A percentile compares a stretch with the other conserved stretches of the same genome.
These are phyloP conservation scores for Setophaga petechia DNA, from an alignment of 2,113 vertebrate genomes.

Conservation along the genomic window DNA sequence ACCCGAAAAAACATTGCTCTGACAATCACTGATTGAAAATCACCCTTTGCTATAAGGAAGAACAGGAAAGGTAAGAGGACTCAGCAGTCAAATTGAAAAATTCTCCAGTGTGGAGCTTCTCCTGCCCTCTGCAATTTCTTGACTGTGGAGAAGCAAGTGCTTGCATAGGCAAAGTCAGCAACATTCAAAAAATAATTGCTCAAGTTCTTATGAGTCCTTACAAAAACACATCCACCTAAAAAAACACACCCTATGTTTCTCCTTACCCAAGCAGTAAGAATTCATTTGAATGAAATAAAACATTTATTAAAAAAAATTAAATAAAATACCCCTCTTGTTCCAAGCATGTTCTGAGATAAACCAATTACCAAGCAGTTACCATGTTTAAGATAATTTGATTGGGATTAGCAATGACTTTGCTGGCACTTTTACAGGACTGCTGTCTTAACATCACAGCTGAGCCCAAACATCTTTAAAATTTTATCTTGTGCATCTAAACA, in stretches of 20 bases:
- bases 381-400: not conserved
- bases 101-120: not conserved
- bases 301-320: not conserved
- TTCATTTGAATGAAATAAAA: not conserved
- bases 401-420: not conserved
- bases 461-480: not conserved
- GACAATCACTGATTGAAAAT: not conserved
- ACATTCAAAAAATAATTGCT: not conserved
- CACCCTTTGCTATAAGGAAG: not conserved
- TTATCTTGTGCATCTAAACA: not conserved
- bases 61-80: not conserved
- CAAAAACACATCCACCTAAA: not conserved
- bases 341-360: not conserved
- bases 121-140: not conserved
- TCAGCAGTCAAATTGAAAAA: not conserved
- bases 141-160: not conserved
- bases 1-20: not conserved
- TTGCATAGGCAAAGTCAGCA: not conserved
- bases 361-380: not conserved
- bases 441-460: not conserved
- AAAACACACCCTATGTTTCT: not conserved
- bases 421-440: not conserved
- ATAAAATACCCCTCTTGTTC: not conserved
- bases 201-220: not conserved
- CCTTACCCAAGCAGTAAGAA: not conserved